Evolutionary conservation across 2,113 vertebrate genomes (phyloP).

Genomic region (Spheniscus mendiculus): DNA sequence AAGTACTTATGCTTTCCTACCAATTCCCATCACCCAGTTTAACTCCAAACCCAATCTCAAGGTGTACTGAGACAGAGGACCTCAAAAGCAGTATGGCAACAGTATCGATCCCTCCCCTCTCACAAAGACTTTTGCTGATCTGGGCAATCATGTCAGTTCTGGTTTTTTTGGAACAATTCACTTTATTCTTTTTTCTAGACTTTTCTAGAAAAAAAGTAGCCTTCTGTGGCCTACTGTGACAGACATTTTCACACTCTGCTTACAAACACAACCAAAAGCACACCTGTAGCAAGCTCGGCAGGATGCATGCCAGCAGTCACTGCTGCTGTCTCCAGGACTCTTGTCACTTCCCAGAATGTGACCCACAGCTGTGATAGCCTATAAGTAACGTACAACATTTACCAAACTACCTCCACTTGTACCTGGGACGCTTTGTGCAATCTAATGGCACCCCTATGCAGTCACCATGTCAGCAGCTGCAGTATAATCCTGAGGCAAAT

Average conservation of each 20-base stretch:
- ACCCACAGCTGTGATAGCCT: background rate
- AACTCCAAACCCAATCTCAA: background rate
- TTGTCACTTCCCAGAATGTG: background rate
- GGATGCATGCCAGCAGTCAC: background rate
- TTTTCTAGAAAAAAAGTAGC: background rate
- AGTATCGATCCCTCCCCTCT: background rate
- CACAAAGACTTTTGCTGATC: background rate
- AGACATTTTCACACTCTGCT: background rate
- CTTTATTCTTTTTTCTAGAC: background rate
- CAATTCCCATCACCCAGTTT: background rate
- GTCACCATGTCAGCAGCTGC: background rate
- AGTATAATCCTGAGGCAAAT: background rate
- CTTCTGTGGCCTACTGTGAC: background rate
- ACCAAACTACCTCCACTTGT: background rate
- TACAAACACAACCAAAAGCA: background rate
- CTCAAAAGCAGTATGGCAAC: background rate
- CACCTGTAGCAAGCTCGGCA: rapidly evolving
- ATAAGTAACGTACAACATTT: background rate
- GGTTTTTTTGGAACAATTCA: background rate
- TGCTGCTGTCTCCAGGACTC: background rate
- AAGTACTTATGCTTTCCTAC: background rate
- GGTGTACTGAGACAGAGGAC: background rate
- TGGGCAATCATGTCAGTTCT: background rate
- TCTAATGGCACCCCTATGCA: background rate
- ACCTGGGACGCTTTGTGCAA: background rate